Evolutionary conservation across 2,888 invertebrate genomes (phyloP), one percentile per base, ranked within the genome.

Genomic region (Drosophila neonasuta): DNA sequence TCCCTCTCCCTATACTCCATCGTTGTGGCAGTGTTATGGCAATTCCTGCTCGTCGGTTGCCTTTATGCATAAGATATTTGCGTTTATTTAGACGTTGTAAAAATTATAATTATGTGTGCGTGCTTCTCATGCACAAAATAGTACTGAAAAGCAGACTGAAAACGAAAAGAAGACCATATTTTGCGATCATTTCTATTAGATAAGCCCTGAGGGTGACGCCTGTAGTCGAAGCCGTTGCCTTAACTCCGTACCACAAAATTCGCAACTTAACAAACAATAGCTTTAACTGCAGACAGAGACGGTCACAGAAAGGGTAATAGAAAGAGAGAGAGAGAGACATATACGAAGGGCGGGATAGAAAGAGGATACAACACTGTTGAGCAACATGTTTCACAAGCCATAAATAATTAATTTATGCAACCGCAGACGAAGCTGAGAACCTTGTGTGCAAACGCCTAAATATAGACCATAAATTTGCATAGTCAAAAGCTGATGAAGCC

Each of bases 51-150:
- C 62, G 59, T 63, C 62, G 63, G 45, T 70, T 68, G 83, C 76
- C 65, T 70, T 67, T 78, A 48, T 68, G 81, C 81, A 86, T 86
- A 79, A 74, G 76, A 80, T 69, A 86, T 82, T 84, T 84, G 84
- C 79, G 76, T 80, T 81, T 86, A 80, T 75, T 81, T 84, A 84
- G 87, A 85, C 86, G 76, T 85, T 84, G 83, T 84, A 84, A 84
- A 84, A 86, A 84, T 87, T 87, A 87, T 84, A 84, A 84, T 84
- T 84, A 84, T 82, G 86, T 78, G 80, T 74, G 74, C 83, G 83
- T 84, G 83, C 71, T 54, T 49, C 44, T 56, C 78, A 80, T 87
- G 46, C 66, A 54, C 59, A 82, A 61, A 61, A 32, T 11, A 46
- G 10, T 11, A 41, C 5, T 34, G 15, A 34, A 29, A 63, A 48